Percentiles rank a stretch among this genome's conserved stretches.
phyloP scores from a whole-genome alignment of 1,140 invertebrate species.

The Monomorium pharaonis region DNA sequence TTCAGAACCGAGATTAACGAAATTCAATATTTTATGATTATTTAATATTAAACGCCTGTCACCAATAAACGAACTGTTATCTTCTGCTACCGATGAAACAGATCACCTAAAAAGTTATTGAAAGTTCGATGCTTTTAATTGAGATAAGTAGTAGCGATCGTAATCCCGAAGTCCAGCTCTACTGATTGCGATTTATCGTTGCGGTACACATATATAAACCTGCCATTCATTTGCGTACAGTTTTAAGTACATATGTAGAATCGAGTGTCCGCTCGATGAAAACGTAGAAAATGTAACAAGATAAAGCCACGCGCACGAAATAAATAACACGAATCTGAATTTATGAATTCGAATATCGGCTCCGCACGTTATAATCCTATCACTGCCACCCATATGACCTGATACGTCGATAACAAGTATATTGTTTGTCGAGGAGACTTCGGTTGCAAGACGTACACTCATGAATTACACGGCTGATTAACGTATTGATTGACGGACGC shows the following conservation, averaged over 20 bases:
- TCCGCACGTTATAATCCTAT: constrained; percentile 39
- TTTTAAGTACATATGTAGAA: neutral
- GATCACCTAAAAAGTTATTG: neutral
- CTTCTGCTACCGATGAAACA: neutral
- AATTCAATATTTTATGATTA: neutral
- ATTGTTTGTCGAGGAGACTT: constrained; percentile 25
- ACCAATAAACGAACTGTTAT: neutral
- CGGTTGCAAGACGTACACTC: neutral
- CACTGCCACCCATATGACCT: neutral
- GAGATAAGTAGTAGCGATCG: neutral
- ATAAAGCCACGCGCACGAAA: neutral
- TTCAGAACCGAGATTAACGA: neutral
- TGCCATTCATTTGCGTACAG: neutral
- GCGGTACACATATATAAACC: neutral
- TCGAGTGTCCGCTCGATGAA: neutral
- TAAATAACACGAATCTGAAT: constrained; percentile 35
- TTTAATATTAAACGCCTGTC: neutral
- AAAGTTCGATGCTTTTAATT: neutral
- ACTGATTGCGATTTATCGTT: neutral
- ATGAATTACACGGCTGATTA: constrained; percentile 8
- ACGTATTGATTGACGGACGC: constrained; percentile 24
- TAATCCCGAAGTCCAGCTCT: neutral
- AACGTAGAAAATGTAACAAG: neutral
- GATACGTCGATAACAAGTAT: constrained; percentile 42
- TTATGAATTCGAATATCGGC: constrained; percentile 34